Evolutionary conservation across 2,113 vertebrate genomes (phyloP).

Genomic region (Carettochelys insculpta): DNA sequence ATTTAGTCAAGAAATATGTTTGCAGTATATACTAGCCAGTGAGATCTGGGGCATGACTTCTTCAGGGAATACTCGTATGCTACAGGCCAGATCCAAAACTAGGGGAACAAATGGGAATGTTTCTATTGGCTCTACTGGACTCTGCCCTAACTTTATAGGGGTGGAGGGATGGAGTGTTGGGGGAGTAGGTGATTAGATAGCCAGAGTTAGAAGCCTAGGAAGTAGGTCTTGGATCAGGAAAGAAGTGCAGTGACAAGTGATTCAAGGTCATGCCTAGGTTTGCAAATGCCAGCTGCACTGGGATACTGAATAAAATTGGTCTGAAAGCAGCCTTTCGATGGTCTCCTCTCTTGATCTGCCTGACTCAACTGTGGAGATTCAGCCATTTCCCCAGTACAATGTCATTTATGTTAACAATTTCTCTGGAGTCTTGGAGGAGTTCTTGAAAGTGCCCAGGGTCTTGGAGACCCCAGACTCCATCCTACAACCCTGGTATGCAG

Average conservation of each 20-base stretch:
- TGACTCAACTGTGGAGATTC: background rate
- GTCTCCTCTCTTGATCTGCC: background rate
- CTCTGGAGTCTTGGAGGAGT: background rate
- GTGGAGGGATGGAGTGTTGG: background rate
- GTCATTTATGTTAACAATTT: background rate
- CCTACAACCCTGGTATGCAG: background rate
- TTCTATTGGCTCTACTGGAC: background rate
- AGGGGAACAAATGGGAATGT: background rate
- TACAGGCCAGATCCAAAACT: background rate
- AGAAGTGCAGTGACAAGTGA: background rate
- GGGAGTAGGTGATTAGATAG: background rate
- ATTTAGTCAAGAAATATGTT: background rate
- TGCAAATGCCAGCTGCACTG: background rate
- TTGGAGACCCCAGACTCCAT: background rate
- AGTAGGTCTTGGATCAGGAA: background rate
- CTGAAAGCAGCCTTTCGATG: background rate
- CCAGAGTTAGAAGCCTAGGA: background rate
- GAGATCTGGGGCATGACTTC: background rate
- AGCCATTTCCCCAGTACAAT: background rate
- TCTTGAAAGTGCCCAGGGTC: background rate
- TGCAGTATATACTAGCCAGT: background rate
- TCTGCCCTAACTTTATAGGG: background rate
- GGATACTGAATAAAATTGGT: background rate
- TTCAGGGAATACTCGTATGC: background rate
- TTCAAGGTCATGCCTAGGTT: background rate